These are phyloP conservation scores for Cecidostiba fungosa DNA, from an alignment of 2,888 invertebrate species.

Conservation along the genomic window DNA sequence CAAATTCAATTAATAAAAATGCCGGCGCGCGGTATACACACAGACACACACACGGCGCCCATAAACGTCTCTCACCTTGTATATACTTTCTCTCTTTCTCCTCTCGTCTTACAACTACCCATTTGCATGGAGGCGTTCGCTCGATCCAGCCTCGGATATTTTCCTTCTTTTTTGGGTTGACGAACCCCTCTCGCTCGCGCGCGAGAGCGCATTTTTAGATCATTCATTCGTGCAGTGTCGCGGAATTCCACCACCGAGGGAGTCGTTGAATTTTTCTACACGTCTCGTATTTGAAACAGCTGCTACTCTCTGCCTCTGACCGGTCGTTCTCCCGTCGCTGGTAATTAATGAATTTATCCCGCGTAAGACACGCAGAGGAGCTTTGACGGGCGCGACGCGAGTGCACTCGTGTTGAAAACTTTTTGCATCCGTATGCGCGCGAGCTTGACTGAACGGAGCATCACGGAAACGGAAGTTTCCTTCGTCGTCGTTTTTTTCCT, in stretches of 20 bases:
- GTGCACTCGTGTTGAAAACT: background rate
- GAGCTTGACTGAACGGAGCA: background rate
- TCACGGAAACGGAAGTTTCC: conserved; percentile 20
- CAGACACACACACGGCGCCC: conserved; percentile 1
- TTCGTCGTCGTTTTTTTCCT: background rate
- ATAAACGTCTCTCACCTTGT: conserved; percentile 49
- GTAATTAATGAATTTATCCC: conserved; percentile 48
- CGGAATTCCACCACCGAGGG: background rate
- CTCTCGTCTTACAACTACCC: conserved; percentile 4
- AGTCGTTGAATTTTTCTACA: background rate
- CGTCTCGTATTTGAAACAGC: conserved; percentile 23
- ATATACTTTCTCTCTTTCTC: conserved; percentile 24
- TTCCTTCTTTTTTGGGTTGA: conserved; percentile 49
- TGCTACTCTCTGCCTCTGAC: conserved; percentile 15
- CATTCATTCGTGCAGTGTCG: background rate
- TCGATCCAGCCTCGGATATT: background rate
- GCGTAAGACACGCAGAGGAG: background rate
- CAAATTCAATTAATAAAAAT: conserved; percentile 52
- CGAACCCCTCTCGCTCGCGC: conserved; percentile 11
- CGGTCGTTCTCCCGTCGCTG: conserved; percentile 12
- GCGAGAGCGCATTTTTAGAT: conserved; percentile 56
- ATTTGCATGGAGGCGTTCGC: conserved; percentile 35
- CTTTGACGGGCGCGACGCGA: background rate
- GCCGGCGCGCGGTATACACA: background rate
- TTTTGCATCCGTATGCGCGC: conserved; percentile 16